These are phyloP conservation scores for Sciurus carolinensis DNA, from an alignment of 2,797 vertebrate genomes.

Conservation along the genomic window DNA sequence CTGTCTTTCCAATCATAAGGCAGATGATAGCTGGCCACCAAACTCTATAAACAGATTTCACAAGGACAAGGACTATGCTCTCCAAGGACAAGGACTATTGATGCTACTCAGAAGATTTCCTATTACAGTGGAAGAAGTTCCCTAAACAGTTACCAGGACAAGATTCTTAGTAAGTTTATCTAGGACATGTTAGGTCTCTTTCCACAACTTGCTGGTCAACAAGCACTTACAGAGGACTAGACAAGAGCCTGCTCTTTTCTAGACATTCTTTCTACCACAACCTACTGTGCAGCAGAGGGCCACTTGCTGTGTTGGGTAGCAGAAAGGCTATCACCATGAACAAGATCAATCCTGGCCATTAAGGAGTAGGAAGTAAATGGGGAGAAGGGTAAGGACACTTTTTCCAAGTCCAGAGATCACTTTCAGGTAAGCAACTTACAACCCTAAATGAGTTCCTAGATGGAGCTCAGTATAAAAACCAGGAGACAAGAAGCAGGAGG, in stretches of 20 bases:
- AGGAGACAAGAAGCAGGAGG: not conserved
- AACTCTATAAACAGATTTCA: conserved; percentile 24
- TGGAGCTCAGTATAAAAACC: conserved; percentile 52
- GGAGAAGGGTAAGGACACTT: not conserved
- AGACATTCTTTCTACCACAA: conserved; percentile 23
- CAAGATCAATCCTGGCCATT: not conserved
- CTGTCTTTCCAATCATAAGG: not conserved
- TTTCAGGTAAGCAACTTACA: conserved; percentile 55
- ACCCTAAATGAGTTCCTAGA: not conserved
- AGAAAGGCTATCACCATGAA: not conserved
- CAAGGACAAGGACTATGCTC: conserved; percentile 6
- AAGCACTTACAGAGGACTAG: not conserved
- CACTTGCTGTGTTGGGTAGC: not conserved
- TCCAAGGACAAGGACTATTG: conserved; percentile 26
- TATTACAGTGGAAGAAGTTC: not conserved
- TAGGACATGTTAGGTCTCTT: not conserved
- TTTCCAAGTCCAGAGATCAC: not conserved
- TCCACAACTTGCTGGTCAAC: conserved; percentile 16
- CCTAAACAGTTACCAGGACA: not conserved
- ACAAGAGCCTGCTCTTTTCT: not conserved
- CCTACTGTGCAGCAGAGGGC: not conserved
- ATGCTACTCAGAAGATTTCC: not conserved
- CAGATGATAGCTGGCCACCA: conserved; percentile 1
- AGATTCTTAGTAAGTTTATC: not conserved
- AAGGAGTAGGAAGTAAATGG: not conserved